phyloP scores from a whole-genome alignment of 2,888 invertebrate species.

The Mythimna ferrago region DNA sequence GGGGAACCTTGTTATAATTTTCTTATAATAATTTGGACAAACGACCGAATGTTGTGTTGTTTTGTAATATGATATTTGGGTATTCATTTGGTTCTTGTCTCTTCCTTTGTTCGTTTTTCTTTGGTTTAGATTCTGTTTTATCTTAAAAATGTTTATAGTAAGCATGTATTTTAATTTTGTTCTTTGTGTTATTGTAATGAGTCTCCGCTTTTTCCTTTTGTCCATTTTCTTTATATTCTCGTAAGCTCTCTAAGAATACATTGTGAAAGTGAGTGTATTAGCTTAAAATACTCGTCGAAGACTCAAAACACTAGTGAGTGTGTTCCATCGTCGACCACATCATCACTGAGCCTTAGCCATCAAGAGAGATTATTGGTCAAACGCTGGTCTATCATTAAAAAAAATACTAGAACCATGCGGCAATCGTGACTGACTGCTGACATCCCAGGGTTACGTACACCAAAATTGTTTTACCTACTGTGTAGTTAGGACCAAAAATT shows the following conservation, averaged over 20 bases:
- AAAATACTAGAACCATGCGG: too few species aligned
- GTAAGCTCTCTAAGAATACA: background rate
- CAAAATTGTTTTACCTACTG: too few species aligned
- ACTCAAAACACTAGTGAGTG: too few species aligned
- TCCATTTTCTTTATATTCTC: background rate
- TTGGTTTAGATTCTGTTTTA: constrained; percentile 16
- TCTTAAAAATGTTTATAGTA: constrained; percentile 8
- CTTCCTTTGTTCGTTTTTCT: constrained; percentile 36
- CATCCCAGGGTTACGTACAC: too few species aligned
- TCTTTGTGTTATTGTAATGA: background rate
- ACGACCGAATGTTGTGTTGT: constrained; percentile 49
- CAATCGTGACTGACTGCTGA: too few species aligned
- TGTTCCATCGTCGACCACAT: too few species aligned
- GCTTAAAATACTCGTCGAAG: too few species aligned
- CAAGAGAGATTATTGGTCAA: too few species aligned
- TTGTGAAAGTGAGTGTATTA: background rate
- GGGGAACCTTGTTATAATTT: constrained; percentile 64
- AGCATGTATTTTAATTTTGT: constrained; percentile 1
- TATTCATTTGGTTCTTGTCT: constrained; percentile 35
- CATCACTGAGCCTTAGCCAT: too few species aligned
- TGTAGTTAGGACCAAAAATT: too few species aligned
- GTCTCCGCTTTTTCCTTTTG: background rate
- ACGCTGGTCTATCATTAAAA: too few species aligned
- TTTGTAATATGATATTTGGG: constrained; percentile 55
- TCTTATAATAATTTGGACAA: constrained; percentile 60